Evolutionary conservation across 92 coral and sea anemone species (phyloP).

Genomic region (Epizoanthus stellaris): DNA sequence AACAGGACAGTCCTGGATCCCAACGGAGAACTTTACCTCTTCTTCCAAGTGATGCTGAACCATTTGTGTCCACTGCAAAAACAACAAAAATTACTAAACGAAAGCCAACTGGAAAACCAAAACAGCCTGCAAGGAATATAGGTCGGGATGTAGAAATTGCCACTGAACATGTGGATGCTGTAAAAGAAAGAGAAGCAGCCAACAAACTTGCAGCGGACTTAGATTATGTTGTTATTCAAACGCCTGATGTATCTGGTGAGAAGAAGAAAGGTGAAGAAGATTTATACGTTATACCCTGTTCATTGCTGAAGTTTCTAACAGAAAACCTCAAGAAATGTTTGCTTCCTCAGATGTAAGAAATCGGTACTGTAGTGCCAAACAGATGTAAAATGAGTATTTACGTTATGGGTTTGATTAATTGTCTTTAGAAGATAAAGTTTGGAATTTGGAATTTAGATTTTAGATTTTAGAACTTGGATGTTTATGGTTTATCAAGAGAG

Average conservation of each 20-base stretch:
- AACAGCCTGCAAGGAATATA: slow-evolving; percentile 37
- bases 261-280: slow-evolving; percentile 59
- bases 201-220: slow-evolving; percentile 60
- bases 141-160: slow-evolving; percentile 30
- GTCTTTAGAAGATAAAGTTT: no score
- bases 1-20: slow-evolving; percentile 59
- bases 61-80: slow-evolving; percentile 78
- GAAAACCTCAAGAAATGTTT: no score
- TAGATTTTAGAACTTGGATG: no score
- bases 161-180: slow-evolving; percentile 2
- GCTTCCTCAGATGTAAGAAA: no score
- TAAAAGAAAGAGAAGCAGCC: slow-evolving; percentile 30
- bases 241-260: slow-evolving; percentile 50
- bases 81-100: slow-evolving; percentile 77
- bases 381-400: no score
- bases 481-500: no score
- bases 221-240: slow-evolving; percentile 72
- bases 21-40: slow-evolving; percentile 76
- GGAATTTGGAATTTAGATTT: no score
- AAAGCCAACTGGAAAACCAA: slow-evolving; percentile 66
- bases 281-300: background rate
- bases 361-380: no score
- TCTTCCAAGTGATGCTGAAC: slow-evolving; percentile 70
- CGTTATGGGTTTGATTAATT: no score
- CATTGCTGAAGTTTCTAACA: background rate